Conservation (phyloP, 2,113 vertebrate genomes). For the Capreolus pygargus region DNA sequence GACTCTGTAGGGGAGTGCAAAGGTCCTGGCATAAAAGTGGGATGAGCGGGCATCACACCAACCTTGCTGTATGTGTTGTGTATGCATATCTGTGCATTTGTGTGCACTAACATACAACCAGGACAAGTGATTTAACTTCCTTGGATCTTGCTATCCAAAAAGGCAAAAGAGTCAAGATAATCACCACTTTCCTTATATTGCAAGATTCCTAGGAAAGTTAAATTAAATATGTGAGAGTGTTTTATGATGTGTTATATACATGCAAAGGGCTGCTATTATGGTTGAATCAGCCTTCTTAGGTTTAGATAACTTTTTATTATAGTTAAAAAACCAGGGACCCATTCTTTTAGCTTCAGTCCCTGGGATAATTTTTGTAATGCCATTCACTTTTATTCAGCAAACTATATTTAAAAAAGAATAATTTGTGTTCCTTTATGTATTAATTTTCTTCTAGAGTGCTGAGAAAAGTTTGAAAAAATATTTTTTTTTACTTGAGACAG, state of each 20-base stretch:
- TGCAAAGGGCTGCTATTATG: not conserved
- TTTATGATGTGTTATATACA: not conserved
- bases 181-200: not conserved
- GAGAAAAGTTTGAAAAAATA: conserved; percentile 16
- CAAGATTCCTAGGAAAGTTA: not conserved
- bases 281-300: not conserved
- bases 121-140: not conserved
- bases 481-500: conserved; percentile 5
- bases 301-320: not conserved
- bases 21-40: not conserved
- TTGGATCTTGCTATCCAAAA: not conserved
- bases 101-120: not conserved
- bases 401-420: not conserved
- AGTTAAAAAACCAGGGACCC: not conserved
- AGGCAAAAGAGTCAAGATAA: not conserved
- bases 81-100: not conserved
- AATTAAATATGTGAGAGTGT: not conserved
- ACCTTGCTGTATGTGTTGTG: not conserved
- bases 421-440: conserved; percentile 22
- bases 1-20: not conserved
- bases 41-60: not conserved
- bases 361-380: not conserved
- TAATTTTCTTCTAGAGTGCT: conserved; percentile 27
- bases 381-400: conserved; percentile 16
- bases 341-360: not conserved